Conservation (phyloP, 30 jellyfish, hydroid and myxozoan species). For the Hydra vulgaris region DNA sequence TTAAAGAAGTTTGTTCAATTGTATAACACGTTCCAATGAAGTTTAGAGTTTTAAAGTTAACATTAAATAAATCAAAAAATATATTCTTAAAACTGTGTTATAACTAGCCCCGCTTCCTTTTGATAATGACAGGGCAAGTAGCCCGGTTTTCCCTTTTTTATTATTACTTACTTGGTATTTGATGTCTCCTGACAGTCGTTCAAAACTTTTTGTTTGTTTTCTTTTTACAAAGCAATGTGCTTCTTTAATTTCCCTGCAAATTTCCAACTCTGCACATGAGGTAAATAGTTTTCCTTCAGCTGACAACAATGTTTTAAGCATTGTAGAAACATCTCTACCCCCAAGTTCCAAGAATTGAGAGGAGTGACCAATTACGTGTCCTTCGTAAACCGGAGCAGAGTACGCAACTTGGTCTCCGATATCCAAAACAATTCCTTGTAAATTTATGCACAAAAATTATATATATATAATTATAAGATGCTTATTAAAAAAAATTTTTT, state of each 20-base stretch:
- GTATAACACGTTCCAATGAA: no score
- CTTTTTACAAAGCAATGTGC: slow-evolving; percentile 54
- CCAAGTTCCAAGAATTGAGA: slow-evolving; percentile 49
- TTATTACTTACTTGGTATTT: background rate
- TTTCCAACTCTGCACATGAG: slow-evolving; percentile 85
- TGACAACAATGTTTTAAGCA: slow-evolving; percentile 47
- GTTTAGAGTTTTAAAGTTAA: no score
- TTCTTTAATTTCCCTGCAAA: slow-evolving; percentile 79
- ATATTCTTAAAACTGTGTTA: no score
- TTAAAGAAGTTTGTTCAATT: no score
- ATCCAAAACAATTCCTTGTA: slow-evolving; percentile 67
- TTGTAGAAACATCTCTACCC: slow-evolving; percentile 54
- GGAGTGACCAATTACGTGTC: slow-evolving; percentile 73
- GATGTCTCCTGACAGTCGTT: background rate
- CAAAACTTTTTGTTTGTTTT: background rate
- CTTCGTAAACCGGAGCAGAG: slow-evolving; percentile 74
- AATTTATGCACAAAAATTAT: background rate
- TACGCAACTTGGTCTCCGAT: slow-evolving; percentile 85
- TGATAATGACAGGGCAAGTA: no score
- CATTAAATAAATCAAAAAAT: no score
- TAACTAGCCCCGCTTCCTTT: no score
- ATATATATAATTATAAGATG: no score
- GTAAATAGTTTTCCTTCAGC: slow-evolving; percentile 66
- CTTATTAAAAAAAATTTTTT: no score
- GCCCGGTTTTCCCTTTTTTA: no score